A percentile compares a stretch with the other conserved stretches of the same genome.
Conservation (phyloP, 2,113 vertebrate species). For the Corythornis cristatus region DNA sequence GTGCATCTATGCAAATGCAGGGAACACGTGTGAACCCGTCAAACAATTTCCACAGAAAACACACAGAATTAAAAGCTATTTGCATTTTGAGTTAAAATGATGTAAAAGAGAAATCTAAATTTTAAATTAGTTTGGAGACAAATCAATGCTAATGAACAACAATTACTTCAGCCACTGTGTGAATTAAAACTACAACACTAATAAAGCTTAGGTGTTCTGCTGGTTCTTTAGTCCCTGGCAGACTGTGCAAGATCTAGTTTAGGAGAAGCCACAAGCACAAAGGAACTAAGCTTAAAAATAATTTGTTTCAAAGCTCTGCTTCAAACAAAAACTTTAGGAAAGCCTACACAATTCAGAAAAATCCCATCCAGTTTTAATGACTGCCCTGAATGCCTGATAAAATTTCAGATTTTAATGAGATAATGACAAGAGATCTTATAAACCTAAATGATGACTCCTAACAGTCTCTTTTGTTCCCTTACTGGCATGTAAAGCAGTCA, state of each 20-base stretch:
- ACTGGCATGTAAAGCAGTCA: constrained; percentile 48
- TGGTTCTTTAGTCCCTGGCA: constrained; percentile 44
- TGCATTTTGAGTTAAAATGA: constrained; percentile 29
- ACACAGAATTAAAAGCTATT: constrained; percentile 2
- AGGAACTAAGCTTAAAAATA: constrained; percentile 62
- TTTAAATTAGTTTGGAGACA: constrained; percentile 58
- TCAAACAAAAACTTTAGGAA: constrained; percentile 81
- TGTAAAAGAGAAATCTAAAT: constrained; percentile 58
- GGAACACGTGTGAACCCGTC: not conserved
- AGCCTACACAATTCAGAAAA: constrained; percentile 70
- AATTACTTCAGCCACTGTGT: constrained; percentile 60
- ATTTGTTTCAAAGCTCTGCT: constrained; percentile 68
- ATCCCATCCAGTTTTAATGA: constrained; percentile 79
- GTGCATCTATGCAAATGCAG: not conserved
- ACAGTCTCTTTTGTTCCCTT: constrained; percentile 63
- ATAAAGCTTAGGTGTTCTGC: constrained; percentile 58
- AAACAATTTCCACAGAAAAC: constrained; percentile 20
- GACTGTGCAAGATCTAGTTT: constrained; percentile 39
- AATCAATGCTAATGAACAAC: constrained; percentile 70
- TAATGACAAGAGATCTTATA: constrained; percentile 62
- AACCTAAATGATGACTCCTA: constrained; percentile 61
- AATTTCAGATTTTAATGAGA: constrained; percentile 72
- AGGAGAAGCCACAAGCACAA: constrained; percentile 35
- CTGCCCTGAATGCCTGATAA: constrained; percentile 77
- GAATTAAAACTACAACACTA: constrained; percentile 68